Evolutionary conservation across 2,888 invertebrate species (phyloP), one percentile per base, ranked within the genome.

Genomic region (Corbicula japonica): DNA sequence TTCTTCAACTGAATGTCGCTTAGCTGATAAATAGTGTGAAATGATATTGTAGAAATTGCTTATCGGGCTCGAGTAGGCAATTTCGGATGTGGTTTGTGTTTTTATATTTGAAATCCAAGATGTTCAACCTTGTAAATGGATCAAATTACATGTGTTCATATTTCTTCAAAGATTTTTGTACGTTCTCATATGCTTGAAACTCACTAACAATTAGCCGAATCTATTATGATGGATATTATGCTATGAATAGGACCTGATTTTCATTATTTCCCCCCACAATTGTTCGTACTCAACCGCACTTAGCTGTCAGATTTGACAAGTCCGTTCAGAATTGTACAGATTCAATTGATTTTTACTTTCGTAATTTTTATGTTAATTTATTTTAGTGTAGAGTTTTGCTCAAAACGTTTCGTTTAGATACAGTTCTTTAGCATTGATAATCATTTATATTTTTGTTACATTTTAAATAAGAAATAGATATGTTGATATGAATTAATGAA

Each of bases 311-410:
- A 35, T 44, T 66, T 79, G 66, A 75, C 70, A 68, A 65, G 61
- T 80, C 63, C 61, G 63, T 72, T 69, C 48, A 70, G 63, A 71
- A 35, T 68, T 80, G 61, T 72, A 68, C 56, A 72, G 71, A 71
- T 75, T 41, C 41, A 3, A 54, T 54, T 35, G 6, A 73, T 58
- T 62, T 54, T 34, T 34, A n/a, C 41, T 72, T 62, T 72, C 71
- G 52, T 32, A 35, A 56, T 66, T 66, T 69, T 70, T 70, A 76
- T 72, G 76, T 76, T 76, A 76, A 76, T 76, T 76, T 76, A 76
- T 76, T 76, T 65, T 76, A 71, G 70, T 46, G 62, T 76, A 76
- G 76, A 35, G 18, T 38, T 76, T 72, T 76, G 76, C 76, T 76
- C 76, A 76, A 76, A n/a, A n/a, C n/a, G 50, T 44, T 76, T 54